These are phyloP conservation scores for Solen grandis DNA, from an alignment of 1,140 invertebrate species.

Conservation along the genomic window DNA sequence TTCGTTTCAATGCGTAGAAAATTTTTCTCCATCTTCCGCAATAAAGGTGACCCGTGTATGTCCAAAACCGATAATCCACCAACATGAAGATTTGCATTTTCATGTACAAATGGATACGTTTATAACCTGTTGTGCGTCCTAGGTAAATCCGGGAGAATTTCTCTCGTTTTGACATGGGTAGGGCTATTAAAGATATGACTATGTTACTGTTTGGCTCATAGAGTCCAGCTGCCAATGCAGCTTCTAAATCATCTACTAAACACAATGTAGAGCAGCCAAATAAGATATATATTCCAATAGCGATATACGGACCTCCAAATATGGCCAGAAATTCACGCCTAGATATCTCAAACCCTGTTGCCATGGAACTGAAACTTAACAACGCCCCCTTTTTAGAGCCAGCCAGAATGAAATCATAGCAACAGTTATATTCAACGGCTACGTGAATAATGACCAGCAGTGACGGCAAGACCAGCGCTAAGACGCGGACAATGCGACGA, in stretches of 20 bases:
- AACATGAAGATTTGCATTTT: constrained; percentile 44
- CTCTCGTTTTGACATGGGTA: constrained; percentile 20
- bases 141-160: constrained; percentile 18
- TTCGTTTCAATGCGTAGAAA: background rate
- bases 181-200: constrained; percentile 4
- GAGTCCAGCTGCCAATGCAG: constrained; percentile 7
- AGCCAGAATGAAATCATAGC: background rate
- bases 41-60: background rate
- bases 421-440: constrained; percentile 7
- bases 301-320: constrained; percentile 36
- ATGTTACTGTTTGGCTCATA: background rate
- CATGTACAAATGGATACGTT: constrained; percentile 6
- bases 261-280: constrained; percentile 1
- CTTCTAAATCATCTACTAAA: constrained; percentile 10
- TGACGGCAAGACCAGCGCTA: background rate
- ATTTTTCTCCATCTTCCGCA: background rate
- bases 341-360: background rate
- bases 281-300: constrained; percentile 19
- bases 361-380: constrained; percentile 32
- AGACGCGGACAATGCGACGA: constrained; percentile 11
- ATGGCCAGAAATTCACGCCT: constrained; percentile 7
- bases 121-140: constrained; percentile 5
- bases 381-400: background rate
- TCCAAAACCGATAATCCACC: constrained; percentile 38
- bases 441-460: background rate